These are phyloP conservation scores for Penaeus chinensis DNA, from an alignment of 1,140 invertebrate species.

Conservation along the genomic window DNA sequence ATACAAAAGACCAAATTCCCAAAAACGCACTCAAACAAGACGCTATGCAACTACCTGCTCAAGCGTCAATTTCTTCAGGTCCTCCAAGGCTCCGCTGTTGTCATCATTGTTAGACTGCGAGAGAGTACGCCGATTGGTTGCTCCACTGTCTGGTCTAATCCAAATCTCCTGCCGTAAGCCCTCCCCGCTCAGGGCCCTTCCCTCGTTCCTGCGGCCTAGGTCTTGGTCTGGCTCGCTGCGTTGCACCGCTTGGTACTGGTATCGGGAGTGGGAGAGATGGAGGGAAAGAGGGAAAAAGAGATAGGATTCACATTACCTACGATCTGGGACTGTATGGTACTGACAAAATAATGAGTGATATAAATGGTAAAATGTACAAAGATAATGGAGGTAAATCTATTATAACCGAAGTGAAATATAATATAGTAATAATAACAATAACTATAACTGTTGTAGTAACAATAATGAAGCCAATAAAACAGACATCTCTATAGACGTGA, in stretches of 20 bases:
- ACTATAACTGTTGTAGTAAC: too few relatives aligned
- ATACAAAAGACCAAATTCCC: background rate
- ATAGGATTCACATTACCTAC: background rate
- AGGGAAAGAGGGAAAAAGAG: background rate
- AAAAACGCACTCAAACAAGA: background rate
- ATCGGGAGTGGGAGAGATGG: background rate
- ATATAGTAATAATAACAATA: too few relatives aligned
- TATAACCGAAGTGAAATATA: too few relatives aligned
- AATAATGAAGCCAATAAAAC: background rate
- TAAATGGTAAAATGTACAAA: too few relatives aligned
- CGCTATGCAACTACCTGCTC: constrained; percentile 43
- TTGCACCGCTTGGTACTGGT: constrained; percentile 35
- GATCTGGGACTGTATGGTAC: too few relatives aligned
- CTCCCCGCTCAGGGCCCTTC: constrained; percentile 76
- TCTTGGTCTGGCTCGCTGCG: constrained; percentile 45
- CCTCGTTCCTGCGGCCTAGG: constrained; percentile 79
- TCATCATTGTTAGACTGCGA: constrained; percentile 69
- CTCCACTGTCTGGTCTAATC: constrained; percentile 81
- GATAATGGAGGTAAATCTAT: too few relatives aligned
- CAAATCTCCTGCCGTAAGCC: constrained; percentile 79
- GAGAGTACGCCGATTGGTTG: constrained; percentile 76
- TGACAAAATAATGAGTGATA: too few relatives aligned
- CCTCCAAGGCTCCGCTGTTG: constrained; percentile 69
- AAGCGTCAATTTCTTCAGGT: constrained; percentile 63
- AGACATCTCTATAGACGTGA: background rate